phyloP scores from a whole-genome alignment of 2,113 vertebrate species.

The Thamnaconus septentrionalis region DNA sequence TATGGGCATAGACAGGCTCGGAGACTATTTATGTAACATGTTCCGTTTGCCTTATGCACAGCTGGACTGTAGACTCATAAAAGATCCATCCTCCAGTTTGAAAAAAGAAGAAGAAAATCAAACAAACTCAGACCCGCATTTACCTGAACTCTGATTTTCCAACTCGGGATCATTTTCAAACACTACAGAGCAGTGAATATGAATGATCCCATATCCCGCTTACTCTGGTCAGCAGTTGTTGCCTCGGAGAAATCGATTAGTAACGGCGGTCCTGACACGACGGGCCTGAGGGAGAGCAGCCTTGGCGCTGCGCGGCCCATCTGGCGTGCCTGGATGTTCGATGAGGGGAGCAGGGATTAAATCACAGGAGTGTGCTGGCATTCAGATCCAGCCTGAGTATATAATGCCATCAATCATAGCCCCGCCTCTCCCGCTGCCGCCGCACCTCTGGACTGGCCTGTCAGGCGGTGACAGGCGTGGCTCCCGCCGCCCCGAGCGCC shows the following conservation, averaged over 20 bases:
- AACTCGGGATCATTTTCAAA: background rate
- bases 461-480: conserved; percentile 67
- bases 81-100: no score
- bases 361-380: conserved; percentile 63
- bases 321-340: conserved; percentile 54
- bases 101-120: no score
- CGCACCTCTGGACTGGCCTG: conserved; percentile 60
- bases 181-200: background rate
- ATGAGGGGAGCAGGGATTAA: conserved; percentile 66
- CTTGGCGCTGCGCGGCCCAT: conserved; percentile 39
- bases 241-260: conserved; percentile 30
- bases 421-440: conserved; percentile 27
- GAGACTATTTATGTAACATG: no score
- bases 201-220: conserved; percentile 13
- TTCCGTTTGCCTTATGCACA: no score
- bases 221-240: conserved; percentile 8
- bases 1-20: no score
- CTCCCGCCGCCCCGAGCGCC: conserved; percentile 58
- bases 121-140: no score
- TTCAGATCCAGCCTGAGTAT: conserved; percentile 63
- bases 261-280: conserved; percentile 31
- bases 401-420: conserved; percentile 76
- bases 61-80: no score
- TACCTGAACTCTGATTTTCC: background rate
- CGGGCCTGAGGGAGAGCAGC: conserved; percentile 23